These are phyloP conservation scores for Blomia tropicalis DNA, from an alignment of 2,888 invertebrate species.

Conservation along the genomic window DNA sequence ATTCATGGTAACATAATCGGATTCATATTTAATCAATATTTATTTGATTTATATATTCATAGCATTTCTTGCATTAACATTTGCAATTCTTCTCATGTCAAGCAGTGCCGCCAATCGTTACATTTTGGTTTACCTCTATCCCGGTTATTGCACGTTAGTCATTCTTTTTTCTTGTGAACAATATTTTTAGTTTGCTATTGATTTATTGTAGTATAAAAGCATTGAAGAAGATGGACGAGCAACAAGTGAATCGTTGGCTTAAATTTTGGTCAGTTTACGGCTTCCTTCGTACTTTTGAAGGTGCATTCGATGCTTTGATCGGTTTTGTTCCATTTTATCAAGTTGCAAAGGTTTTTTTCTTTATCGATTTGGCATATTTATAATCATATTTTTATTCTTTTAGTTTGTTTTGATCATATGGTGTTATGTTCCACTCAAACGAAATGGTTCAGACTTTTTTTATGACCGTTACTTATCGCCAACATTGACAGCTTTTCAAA, in stretches of 20 bases:
- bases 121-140: neutral
- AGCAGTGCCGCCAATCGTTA: neutral
- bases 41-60: no score
- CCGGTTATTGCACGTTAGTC: neutral
- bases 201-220: neutral
- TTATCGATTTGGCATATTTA: no score
- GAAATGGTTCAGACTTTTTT: neutral
- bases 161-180: neutral
- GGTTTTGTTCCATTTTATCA: neutral
- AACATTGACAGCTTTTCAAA: neutral
- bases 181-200: neutral
- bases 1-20: neutral
- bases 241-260: neutral
- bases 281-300: neutral
- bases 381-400: neutral
- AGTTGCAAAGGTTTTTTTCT: neutral
- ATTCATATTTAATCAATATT: no score
- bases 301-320: neutral
- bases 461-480: neutral
- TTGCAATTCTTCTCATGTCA: no score
- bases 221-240: neutral
- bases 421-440: neutral
- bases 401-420: neutral
- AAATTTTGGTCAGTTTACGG: slow-evolving; percentile 1
- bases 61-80: no score